Conservation (phyloP, 2,797 vertebrate species). For the Megaceryle alcyon region DNA sequence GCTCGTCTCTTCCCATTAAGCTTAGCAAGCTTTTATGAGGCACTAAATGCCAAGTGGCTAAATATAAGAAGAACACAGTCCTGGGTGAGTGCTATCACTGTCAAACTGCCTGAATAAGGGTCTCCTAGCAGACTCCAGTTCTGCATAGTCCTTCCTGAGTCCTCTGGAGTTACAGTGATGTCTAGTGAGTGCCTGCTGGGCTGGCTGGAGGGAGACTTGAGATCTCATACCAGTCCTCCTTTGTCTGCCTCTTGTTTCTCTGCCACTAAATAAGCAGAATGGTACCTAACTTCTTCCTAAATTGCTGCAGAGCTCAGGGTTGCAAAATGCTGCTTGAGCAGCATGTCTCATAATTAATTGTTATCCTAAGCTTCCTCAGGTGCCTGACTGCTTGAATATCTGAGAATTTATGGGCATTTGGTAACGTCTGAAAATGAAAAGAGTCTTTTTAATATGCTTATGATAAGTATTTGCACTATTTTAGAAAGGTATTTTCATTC, state of each 20-base stretch:
- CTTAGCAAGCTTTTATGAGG: not conserved
- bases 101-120: not conserved
- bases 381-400: conserved; percentile 26
- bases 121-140: not conserved
- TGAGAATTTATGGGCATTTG: conserved; percentile 64
- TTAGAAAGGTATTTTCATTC: conserved; percentile 68
- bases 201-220: not conserved
- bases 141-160: not conserved
- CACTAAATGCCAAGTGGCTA: not conserved
- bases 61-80: not conserved
- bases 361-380: conserved; percentile 48
- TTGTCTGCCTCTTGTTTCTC: not conserved
- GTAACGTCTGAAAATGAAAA: conserved; percentile 36
- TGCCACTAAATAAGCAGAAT: not conserved
- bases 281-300: not conserved
- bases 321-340: conserved; percentile 3
- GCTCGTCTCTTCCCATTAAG: not conserved
- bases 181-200: not conserved
- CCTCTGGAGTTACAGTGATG: not conserved
- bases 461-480: conserved; percentile 68
- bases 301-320: not conserved
- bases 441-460: conserved; percentile 57
- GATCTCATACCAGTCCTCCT: not conserved
- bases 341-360: conserved; percentile 24
- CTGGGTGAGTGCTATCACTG: not conserved